Conservation (phyloP, 2,797 vertebrate genomes). For the Helostoma temminkii region DNA sequence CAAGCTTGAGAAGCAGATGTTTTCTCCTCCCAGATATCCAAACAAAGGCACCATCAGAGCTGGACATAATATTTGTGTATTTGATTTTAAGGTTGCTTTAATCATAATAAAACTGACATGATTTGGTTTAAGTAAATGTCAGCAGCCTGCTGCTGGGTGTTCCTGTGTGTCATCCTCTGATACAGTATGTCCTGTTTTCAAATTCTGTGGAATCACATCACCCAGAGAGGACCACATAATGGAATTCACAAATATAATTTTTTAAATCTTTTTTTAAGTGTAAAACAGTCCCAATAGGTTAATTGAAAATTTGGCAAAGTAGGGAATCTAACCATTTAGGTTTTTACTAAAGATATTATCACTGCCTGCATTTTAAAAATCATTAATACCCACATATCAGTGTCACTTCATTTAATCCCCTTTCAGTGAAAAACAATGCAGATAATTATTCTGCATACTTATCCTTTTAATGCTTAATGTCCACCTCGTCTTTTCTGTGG, state of each 20-base stretch:
- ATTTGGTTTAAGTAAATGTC: constrained; percentile 50
- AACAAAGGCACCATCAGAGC: not conserved
- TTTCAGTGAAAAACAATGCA: constrained; percentile 28
- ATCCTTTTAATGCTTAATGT: constrained; percentile 39
- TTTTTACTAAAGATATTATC: constrained; percentile 9
- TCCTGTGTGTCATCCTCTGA: constrained; percentile 47
- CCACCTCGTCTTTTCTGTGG: constrained; percentile 39
- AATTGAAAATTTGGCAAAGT: not conserved
- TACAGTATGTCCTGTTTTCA: constrained; percentile 58
- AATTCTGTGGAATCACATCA: constrained; percentile 67
- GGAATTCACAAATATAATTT: constrained; percentile 42
- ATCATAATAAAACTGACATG: constrained; percentile 22
- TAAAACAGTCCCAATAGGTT: not conserved
- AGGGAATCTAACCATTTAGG: not conserved
- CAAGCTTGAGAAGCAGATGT: constrained; percentile 2
- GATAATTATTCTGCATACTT: constrained; percentile 37
- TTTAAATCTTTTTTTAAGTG: not conserved
- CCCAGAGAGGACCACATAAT: constrained; percentile 51
- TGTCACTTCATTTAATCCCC: constrained; percentile 30
- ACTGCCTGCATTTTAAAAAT: not conserved
- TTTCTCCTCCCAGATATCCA: constrained; percentile 1
- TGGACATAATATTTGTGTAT: constrained; percentile 5
- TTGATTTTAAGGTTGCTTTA: constrained; percentile 25
- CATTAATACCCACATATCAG: constrained; percentile 26
- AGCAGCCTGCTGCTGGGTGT: constrained; percentile 56